phyloP scores from a whole-genome alignment of 2,113 vertebrate species.

The Myanophis thanlyinensis region DNA sequence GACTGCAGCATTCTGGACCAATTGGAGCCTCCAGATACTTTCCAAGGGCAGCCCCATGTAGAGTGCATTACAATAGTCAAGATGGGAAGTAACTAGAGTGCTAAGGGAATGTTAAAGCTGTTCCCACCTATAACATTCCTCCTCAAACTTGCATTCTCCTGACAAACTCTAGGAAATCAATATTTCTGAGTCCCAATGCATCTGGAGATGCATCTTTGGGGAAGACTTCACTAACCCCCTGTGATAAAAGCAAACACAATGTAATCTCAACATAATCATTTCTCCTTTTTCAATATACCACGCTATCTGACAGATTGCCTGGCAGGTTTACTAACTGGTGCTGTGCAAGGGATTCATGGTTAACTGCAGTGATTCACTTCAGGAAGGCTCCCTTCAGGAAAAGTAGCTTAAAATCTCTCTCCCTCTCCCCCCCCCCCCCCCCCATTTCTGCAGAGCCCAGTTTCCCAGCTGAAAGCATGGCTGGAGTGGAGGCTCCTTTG shows the following conservation, averaged over 20 bases:
- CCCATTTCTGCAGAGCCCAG: not conserved
- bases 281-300: constrained; percentile 18
- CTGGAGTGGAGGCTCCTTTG: not conserved
- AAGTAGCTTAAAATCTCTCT: not conserved
- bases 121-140: not conserved
- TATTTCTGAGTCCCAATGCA: not conserved
- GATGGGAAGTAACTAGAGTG: no score
- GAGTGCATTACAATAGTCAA: no score
- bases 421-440: no score
- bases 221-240: not conserved
- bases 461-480: not conserved
- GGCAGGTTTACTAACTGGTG: constrained; percentile 54
- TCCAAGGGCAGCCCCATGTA: no score
- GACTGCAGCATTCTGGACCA: no score
- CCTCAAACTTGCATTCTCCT: not conserved
- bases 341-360: constrained; percentile 53
- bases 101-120: not conserved
- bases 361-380: no score
- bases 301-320: not conserved
- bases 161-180: not conserved
- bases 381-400: not conserved
- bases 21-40: no score
- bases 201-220: not conserved
- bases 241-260: constrained; percentile 32
- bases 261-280: constrained; percentile 16